A percentile compares a stretch with the other conserved stretches of the same genome.
These are phyloP conservation scores for Anagrus nilaparvatae DNA, from an alignment of 1,140 invertebrate genomes.

Conservation along the genomic window DNA sequence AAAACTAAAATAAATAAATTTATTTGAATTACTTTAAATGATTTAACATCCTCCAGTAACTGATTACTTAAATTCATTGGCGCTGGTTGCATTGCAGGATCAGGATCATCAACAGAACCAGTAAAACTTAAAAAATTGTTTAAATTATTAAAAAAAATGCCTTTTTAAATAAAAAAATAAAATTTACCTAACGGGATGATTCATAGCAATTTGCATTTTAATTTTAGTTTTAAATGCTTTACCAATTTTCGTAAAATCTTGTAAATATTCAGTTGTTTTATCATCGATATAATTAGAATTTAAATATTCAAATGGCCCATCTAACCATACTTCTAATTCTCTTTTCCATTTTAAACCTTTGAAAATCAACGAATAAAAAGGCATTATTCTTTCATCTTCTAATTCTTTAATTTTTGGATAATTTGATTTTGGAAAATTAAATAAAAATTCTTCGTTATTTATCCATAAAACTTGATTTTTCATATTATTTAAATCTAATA, in stretches of 20 bases:
- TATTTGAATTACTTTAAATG: slow-evolving; percentile 63
- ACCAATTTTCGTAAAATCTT: slow-evolving; percentile 65
- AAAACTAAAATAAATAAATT: too few relatives aligned
- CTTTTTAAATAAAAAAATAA: background rate
- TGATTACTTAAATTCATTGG: slow-evolving; percentile 65
- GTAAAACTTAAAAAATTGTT: slow-evolving; percentile 28
- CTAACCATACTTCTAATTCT: slow-evolving; percentile 76
- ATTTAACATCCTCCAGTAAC: slow-evolving; percentile 62
- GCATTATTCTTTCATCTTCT: slow-evolving; percentile 51
- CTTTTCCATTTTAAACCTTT: slow-evolving; percentile 64
- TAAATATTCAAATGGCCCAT: slow-evolving; percentile 80
- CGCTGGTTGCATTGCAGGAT: slow-evolving; percentile 63
- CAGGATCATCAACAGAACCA: slow-evolving; percentile 65
- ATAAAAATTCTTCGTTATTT: slow-evolving; percentile 78
- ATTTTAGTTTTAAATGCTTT: slow-evolving; percentile 73
- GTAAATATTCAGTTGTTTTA: slow-evolving; percentile 59
- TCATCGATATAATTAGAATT: slow-evolving; percentile 61
- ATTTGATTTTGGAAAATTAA: slow-evolving; percentile 63
- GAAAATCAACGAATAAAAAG: slow-evolving; percentile 56
- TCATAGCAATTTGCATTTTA: slow-evolving; percentile 61
- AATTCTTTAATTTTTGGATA: slow-evolving; percentile 68
- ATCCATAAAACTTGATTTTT: slow-evolving; percentile 71
- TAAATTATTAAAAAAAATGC: background rate
- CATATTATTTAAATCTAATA: slow-evolving; percentile 62
- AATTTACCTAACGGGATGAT: slow-evolving; percentile 47